These are phyloP conservation scores for Phasianus colchicus DNA, from an alignment of 2,113 vertebrate species.

Conservation along the genomic window DNA sequence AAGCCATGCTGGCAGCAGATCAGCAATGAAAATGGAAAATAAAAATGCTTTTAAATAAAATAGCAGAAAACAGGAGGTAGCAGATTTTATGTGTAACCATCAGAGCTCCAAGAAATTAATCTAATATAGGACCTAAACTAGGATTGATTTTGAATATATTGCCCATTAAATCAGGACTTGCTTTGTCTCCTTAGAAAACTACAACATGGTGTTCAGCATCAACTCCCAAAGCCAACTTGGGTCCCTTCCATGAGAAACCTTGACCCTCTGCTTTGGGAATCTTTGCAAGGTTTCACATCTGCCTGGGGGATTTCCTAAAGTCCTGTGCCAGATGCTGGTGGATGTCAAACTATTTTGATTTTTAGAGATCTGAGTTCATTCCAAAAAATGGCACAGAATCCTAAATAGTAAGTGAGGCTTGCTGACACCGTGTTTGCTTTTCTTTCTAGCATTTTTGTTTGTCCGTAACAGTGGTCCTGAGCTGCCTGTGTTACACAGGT, in stretches of 20 bases:
- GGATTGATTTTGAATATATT: neutral
- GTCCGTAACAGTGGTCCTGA: neutral
- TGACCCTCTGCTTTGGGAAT: neutral
- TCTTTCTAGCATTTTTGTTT: neutral
- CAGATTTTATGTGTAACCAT: neutral
- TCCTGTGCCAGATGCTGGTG: neutral
- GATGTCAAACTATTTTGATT: neutral
- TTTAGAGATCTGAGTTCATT: neutral
- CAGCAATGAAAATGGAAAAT: neutral
- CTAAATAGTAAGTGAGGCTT: neutral
- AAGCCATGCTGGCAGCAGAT: neutral
- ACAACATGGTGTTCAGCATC: fast-evolving
- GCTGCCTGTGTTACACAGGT: neutral
- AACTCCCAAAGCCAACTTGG: neutral
- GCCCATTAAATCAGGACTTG: neutral
- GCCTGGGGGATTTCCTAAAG: neutral
- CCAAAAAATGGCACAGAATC: neutral
- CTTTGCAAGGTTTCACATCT: neutral
- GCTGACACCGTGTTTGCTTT: neutral
- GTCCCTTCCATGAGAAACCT: neutral
- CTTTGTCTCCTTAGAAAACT: neutral
- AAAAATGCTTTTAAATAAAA: neutral
- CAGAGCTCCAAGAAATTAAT: neutral
- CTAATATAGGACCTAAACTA: neutral
- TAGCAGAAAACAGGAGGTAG: neutral